phyloP scores from a whole-genome alignment of 1,140 invertebrate genomes.

The Steinernema feltiae region DNA sequence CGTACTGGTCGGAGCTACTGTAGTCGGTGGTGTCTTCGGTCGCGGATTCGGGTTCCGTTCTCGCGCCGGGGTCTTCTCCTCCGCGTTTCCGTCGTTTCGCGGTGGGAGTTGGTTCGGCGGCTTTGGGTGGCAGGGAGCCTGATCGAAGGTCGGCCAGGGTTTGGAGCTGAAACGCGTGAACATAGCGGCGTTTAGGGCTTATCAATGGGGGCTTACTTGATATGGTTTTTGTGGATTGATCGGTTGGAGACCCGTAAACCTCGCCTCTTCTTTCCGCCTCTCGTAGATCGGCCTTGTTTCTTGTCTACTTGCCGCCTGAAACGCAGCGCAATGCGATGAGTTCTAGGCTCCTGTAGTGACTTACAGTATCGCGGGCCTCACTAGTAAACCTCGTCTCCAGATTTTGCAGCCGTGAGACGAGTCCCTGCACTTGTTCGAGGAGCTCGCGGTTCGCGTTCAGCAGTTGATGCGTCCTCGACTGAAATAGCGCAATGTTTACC shows the following conservation, averaged over 20 bases:
- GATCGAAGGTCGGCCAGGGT: slow-evolving; percentile 43
- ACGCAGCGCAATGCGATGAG: too few relatives aligned
- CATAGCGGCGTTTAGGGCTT: too few relatives aligned
- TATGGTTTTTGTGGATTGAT: slow-evolving; percentile 24
- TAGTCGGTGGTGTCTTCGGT: slow-evolving; percentile 49
- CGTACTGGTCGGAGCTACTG: slow-evolving; percentile 41
- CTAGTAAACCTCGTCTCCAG: slow-evolving; percentile 65
- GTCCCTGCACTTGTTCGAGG: slow-evolving; percentile 79
- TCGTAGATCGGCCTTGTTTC: neutral
- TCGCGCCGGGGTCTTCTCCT: slow-evolving; percentile 34
- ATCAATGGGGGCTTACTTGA: too few relatives aligned
- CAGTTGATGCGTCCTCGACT: slow-evolving; percentile 85
- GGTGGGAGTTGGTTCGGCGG: slow-evolving; percentile 14
- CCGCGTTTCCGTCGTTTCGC: slow-evolving; percentile 22
- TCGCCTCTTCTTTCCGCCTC: slow-evolving; percentile 9
- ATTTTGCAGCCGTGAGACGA: slow-evolving; percentile 76
- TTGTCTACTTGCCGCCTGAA: neutral
- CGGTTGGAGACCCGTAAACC: neutral
- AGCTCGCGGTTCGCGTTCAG: slow-evolving; percentile 87
- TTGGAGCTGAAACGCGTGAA: slow-evolving; percentile 37
- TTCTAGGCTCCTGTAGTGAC: slow-evolving; percentile 17
- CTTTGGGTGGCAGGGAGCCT: slow-evolving; percentile 41
- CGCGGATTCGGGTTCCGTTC: slow-evolving; percentile 43
- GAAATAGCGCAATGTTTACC: slow-evolving; percentile 41
- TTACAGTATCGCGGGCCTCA: slow-evolving; percentile 35